A percentile compares a stretch with the other conserved stretches of the same genome.
These are phyloP conservation scores for Nephrocerus scutellatus DNA, from an alignment of 2,888 invertebrate genomes.

Conservation along the genomic window DNA sequence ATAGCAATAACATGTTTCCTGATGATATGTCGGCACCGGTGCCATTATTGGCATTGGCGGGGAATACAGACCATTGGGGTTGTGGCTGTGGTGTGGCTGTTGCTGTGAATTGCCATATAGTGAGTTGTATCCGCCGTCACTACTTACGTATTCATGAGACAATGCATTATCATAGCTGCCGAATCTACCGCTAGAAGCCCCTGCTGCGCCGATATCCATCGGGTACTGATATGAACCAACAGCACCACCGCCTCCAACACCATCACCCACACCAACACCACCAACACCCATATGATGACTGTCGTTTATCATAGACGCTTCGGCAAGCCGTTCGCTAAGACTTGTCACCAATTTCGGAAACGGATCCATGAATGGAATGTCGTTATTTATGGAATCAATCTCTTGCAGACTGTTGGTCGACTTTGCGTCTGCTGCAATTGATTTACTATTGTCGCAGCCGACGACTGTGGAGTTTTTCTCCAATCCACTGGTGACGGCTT, in stretches of 20 bases:
- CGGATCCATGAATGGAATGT: conserved; percentile 45
- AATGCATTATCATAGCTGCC: conserved; percentile 8
- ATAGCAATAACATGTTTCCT: conserved; percentile 46
- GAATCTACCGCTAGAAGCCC: conserved; percentile 16
- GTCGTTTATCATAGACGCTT: conserved; percentile 35
- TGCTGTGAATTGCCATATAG: conserved; percentile 5
- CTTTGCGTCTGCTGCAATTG: conserved; percentile 36
- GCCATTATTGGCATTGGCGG: conserved; percentile 27
- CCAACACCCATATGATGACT: conserved; percentile 21
- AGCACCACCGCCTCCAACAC: conserved; percentile 10
- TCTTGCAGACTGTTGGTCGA: conserved; percentile 45
- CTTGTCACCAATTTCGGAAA: conserved; percentile 45
- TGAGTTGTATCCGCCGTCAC: too few relatives aligned
- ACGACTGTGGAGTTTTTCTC: conserved; percentile 4
- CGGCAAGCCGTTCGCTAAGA: conserved; percentile 42
- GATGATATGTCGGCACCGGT: conserved; percentile 35
- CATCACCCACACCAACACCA: conserved; percentile 5
- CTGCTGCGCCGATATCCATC: too few relatives aligned
- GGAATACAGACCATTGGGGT: conserved; percentile 22
- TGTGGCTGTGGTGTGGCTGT: conserved; percentile 16
- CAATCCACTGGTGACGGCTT: conserved; percentile 27
- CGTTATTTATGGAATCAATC: conserved; percentile 41
- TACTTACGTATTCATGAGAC: too few relatives aligned
- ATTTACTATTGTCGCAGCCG: conserved; percentile 27
- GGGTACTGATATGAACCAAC: not conserved